Evolutionary conservation across 2,888 invertebrate genomes (phyloP).

Genomic region (Temnothorax unifasciatus): DNA sequence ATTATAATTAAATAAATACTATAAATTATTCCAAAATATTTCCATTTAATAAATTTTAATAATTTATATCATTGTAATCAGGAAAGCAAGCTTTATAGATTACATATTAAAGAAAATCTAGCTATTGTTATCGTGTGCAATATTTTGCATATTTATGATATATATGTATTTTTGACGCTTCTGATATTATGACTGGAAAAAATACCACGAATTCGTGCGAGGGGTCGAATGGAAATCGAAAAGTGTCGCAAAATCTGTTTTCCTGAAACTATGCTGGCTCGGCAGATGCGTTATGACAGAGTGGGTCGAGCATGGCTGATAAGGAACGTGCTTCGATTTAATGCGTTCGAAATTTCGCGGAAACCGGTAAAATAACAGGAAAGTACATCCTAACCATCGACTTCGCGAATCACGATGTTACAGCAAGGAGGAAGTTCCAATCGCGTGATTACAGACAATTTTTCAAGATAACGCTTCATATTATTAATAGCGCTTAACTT

Average conservation of each 20-base stretch:
- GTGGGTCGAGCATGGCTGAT: constrained; percentile 72
- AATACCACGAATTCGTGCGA: constrained; percentile 1
- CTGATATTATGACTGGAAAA: constrained; percentile 3
- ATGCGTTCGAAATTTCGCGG: constrained; percentile 69
- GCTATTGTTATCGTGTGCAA: neutral
- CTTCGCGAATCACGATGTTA: constrained; percentile 19
- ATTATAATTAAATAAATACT: neutral
- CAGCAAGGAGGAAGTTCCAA: constrained; percentile 15
- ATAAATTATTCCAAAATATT: constrained; percentile 19
- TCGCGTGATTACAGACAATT: constrained; percentile 24
- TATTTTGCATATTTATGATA: neutral
- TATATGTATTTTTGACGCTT: neutral
- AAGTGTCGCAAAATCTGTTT: constrained; percentile 74
- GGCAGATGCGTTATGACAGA: constrained; percentile 69
- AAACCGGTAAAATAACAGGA: constrained; percentile 68
- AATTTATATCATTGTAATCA: neutral
- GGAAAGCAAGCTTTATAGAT: neutral
- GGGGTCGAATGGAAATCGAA: constrained; percentile 59
- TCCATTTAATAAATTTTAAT: neutral
- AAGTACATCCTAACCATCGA: constrained; percentile 25
- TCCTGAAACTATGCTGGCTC: constrained; percentile 74
- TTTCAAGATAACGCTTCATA: neutral
- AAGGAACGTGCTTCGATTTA: constrained; percentile 76
- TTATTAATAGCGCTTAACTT: constrained; percentile 2
- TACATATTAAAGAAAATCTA: neutral